Conservation (phyloP, 2,797 vertebrate genomes). For the Crocidura indochinensis region DNA sequence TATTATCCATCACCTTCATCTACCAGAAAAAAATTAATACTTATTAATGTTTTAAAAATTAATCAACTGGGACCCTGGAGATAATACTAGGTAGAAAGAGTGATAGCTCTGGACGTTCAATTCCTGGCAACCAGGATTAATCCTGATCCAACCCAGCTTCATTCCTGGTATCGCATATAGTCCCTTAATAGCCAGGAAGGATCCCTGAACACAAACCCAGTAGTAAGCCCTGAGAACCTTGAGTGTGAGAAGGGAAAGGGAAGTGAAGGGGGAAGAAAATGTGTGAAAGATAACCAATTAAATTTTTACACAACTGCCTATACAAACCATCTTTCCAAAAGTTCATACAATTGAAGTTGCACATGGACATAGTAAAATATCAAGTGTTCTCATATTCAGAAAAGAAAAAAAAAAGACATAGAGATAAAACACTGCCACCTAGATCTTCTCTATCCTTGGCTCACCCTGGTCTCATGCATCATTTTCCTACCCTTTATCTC, state of each 20-base stretch:
- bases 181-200: too few relatives aligned
- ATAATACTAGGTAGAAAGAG: too few relatives aligned
- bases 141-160: too few relatives aligned
- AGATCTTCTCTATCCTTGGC: background rate
- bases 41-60: slow-evolving; percentile 19
- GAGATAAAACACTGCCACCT: background rate
- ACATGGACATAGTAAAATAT: background rate
- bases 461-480: background rate
- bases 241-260: too few relatives aligned
- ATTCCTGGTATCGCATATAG: too few relatives aligned
- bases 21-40: background rate
- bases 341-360: background rate
- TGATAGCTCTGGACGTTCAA: too few relatives aligned
- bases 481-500: too few relatives aligned
- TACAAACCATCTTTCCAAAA: slow-evolving; percentile 6
- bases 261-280: background rate
- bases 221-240: too few relatives aligned
- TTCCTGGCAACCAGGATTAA: too few relatives aligned
- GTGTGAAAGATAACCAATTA: background rate
- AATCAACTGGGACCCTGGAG: too few relatives aligned
- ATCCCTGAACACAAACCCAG: too few relatives aligned
- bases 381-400: background rate
- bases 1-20: background rate
- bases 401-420: background rate
- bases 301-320: background rate